Percentiles rank a stretch among this genome's conserved stretches.
Evolutionary conservation across 2,113 vertebrate species (phyloP).

Genomic region (Cariama cristata): DNA sequence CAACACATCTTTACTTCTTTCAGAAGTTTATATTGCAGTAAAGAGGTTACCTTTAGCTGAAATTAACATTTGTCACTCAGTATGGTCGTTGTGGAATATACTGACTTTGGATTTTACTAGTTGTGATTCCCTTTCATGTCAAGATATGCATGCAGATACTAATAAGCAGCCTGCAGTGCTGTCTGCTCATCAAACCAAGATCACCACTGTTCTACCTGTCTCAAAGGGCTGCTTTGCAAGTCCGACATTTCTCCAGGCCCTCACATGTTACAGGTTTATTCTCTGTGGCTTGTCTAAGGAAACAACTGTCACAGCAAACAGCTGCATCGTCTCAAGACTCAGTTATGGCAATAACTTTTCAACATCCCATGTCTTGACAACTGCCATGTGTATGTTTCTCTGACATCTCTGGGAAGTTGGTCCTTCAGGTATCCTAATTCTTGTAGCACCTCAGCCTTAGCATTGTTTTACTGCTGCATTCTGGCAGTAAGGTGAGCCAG

Average conservation of each 20-base stretch:
- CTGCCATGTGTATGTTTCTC: background rate
- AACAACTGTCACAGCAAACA: background rate
- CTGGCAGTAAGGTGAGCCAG: background rate
- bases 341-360: background rate
- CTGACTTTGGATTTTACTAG: background rate
- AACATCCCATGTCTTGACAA: background rate
- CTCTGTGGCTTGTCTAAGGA: background rate
- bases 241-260: background rate
- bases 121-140: background rate
- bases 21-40: background rate
- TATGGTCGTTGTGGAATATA: background rate
- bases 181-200: background rate
- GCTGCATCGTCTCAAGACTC: background rate
- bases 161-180: background rate
- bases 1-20: background rate
- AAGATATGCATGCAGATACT: background rate
- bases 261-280: background rate
- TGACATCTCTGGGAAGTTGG: background rate
- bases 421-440: background rate
- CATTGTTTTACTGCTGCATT: background rate
- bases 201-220: background rate
- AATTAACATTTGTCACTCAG: background rate
- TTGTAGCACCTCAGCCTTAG: background rate
- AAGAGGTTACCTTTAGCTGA: background rate
- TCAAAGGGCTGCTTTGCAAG: background rate